phyloP scores from a whole-genome alignment of 2,113 vertebrate species.

The Etheostoma spectabile region DNA sequence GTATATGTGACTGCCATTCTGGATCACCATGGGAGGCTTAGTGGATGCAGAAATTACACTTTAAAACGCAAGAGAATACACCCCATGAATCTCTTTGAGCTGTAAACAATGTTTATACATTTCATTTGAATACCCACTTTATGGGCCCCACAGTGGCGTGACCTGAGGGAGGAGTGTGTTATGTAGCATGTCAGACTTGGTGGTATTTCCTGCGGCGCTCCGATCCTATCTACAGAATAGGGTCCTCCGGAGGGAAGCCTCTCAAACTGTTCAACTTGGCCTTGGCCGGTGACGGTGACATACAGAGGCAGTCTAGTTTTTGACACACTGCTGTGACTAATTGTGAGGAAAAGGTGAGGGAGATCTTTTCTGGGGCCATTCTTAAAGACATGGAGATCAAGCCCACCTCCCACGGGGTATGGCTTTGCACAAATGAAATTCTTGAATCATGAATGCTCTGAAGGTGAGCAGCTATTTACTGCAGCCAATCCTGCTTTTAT shows the following conservation, averaged over 20 bases:
- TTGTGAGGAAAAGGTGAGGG: slow-evolving; percentile 68
- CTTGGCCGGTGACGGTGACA: slow-evolving; percentile 68
- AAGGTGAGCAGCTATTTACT: slow-evolving; percentile 57
- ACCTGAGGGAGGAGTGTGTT: slow-evolving; percentile 54
- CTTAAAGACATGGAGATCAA: slow-evolving; percentile 62
- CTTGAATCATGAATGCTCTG: slow-evolving; percentile 78
- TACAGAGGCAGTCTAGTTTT: slow-evolving; percentile 47
- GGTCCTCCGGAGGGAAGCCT: slow-evolving; percentile 60
- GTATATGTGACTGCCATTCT: slow-evolving; percentile 14
- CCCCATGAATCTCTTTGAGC: slow-evolving; percentile 49
- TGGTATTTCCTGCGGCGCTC: slow-evolving; percentile 69
- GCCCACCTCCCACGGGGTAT: slow-evolving; percentile 38
- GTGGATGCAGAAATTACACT: slow-evolving; percentile 30
- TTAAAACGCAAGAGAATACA: slow-evolving; percentile 13
- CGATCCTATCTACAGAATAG: slow-evolving; percentile 55
- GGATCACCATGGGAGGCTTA: slow-evolving; percentile 9
- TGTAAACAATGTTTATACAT: slow-evolving; percentile 63
- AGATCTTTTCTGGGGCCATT: slow-evolving; percentile 43
- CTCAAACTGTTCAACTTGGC: slow-evolving; percentile 55
- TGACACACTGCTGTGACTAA: slow-evolving; percentile 68
- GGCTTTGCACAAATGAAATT: slow-evolving; percentile 75
- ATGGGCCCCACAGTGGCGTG: slow-evolving; percentile 17
- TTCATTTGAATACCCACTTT: slow-evolving; percentile 58
- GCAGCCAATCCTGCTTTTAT: slow-evolving; percentile 62
- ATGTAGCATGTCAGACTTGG: slow-evolving; percentile 49